A percentile compares a stretch with the other conserved stretches of the same genome.
Conservation (phyloP, 2,888 invertebrate species). For the Agrochola lota region DNA sequence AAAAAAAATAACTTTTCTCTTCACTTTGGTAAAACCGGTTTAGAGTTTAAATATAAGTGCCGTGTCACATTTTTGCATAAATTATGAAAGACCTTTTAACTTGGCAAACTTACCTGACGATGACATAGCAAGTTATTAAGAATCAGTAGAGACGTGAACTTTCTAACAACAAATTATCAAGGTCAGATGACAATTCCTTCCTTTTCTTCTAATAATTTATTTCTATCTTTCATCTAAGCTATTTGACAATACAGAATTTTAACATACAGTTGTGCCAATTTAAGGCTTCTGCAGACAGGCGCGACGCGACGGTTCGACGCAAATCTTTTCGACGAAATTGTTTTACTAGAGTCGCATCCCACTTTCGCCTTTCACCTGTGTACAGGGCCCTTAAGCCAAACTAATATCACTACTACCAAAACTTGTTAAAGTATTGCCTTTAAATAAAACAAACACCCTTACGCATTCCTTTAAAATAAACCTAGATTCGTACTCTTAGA, state of each 20-base stretch:
- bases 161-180: conserved; percentile 37
- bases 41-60: conserved; percentile 5
- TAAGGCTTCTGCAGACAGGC: too few relatives aligned
- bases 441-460: not conserved
- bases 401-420: too few relatives aligned
- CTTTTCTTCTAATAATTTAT: not conserved
- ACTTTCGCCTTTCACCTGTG: too few relatives aligned
- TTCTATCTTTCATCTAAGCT: not conserved
- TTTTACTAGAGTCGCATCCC: too few relatives aligned
- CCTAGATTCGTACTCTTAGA: conserved; percentile 20
- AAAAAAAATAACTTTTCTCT: not conserved
- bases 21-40: conserved; percentile 16
- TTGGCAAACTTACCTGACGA: conserved; percentile 13
- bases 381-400: too few relatives aligned
- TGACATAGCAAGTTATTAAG: conserved; percentile 2
- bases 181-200: not conserved
- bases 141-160: conserved; percentile 14
- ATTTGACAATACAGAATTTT: not conserved
- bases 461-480: conserved; percentile 6
- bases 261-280: not conserved
- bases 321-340: too few relatives aligned
- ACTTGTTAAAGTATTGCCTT: not conserved
- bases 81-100: conserved; percentile 14
- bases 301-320: too few relatives aligned
- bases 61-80: conserved; percentile 38